Base-by-base conservation (phyloP, 2,888 invertebrate species). In the Glyphotaelius pellucidus region DNA sequence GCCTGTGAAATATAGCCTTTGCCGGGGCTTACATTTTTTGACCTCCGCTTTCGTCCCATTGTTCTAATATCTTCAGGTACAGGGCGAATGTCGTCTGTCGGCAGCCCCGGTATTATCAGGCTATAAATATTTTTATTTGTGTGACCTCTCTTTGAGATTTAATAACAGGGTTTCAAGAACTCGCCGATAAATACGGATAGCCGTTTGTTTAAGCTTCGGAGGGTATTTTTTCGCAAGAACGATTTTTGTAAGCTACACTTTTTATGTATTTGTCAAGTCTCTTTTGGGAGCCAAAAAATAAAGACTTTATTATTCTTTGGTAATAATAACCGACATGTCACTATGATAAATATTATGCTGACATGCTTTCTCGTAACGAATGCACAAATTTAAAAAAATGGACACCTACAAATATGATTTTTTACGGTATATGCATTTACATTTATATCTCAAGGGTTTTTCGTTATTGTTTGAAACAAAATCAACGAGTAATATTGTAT, bases 1-100 rank as follows among this genome's bases (percentile, higher is more conserved):
- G 84, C 79, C 81, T 32, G 90, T 92, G 89, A 92, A 91, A 91
- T 91, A 92, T 91, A 89, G 91, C 92, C 83, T 89, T 79, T 30
- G 47, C n/a, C 91, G 30, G 19, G 80, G 83, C 52, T 89, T 89
- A 42, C 83, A 83, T 91, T 91, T 91, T 91, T 91, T 87, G 87
- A 87, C 87, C 35, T 80, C 80, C 42, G 30, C 35, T 47, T 88
- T 31, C 30, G 47, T 42, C 19, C n/a, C 47, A 32, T 32, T 88
- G 67, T 88, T 52, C 19, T 88, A 30, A n/a, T 52, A 85, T 85
- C 42, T n/a, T 42, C 85, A 85, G 85, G 38, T 85, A 32, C 38
- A n/a, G n/a, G n/a, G 38, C 31, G 67, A 47, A 31, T 47, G 87
- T 87, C 87, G 30, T 87, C 31, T 52, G 87, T 52, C 19, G 31